Conservation (phyloP, 2,113 vertebrate species). For the Sorex fumeus region DNA sequence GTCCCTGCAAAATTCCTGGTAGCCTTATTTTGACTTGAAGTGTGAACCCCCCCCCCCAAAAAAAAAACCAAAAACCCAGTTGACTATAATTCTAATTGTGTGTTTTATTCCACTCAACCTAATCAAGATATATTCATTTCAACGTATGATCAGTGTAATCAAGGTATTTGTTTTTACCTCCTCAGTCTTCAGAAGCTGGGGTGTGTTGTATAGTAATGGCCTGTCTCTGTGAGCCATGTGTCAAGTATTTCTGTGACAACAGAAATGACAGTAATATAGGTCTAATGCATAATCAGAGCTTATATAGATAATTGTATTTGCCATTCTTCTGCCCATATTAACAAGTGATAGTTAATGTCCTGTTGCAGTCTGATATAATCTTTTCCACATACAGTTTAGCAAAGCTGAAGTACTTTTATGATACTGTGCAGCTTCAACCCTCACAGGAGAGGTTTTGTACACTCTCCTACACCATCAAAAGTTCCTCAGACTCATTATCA, state of each 20-base stretch:
- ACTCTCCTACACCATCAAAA: slow-evolving; percentile 9
- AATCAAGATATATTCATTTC: slow-evolving; percentile 12
- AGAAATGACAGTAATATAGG: not conserved
- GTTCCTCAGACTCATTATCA: not conserved
- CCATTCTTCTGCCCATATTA: not conserved
- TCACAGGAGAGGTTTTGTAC: not conserved
- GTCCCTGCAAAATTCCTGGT: slow-evolving; percentile 26
- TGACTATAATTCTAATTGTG: not conserved
- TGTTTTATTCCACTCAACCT: not conserved
- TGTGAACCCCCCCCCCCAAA: not conserved
- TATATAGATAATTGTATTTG: not conserved
- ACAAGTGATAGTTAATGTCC: not conserved
- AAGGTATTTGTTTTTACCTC: not conserved
- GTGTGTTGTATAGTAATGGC: not conserved
- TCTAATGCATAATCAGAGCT: not conserved
- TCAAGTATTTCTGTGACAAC: not conserved
- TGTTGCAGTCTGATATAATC: not conserved
- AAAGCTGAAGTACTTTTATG: not conserved
- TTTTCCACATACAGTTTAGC: slow-evolving; percentile 1
- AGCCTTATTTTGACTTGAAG: not conserved
- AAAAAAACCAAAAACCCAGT: not conserved
- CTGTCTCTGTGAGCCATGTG: not conserved
- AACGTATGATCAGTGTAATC: not conserved
- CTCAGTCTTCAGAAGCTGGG: slow-evolving; percentile 6
- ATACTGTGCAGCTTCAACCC: no score